Base-by-base conservation (phyloP, 2,888 invertebrate genomes). In the Malthinus seriepunctatus region DNA sequence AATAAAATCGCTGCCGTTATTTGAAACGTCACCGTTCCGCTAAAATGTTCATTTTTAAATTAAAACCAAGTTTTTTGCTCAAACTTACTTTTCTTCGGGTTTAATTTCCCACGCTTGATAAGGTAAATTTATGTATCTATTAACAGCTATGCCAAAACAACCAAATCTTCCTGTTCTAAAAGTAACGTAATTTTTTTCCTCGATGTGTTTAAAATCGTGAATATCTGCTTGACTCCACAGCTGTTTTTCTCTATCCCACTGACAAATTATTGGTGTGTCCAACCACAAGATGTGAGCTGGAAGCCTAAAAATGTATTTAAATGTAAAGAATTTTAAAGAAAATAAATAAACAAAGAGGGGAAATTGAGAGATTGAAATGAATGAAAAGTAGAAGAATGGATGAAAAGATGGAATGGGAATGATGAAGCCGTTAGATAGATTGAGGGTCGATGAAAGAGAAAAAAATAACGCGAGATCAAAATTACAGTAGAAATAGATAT, bases 91-190 rank as follows among this genome's bases (percentile, higher is more conserved):
- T 8, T 8, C 4, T 46, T 62, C 62, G 2, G 62, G 62, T 50
- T 53, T 62, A 2, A 62, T 6, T 39, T 62, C 62, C 91, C 93
- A 94, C 0, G 88, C 88, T 75, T 94, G 94, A 73, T 87, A 93
- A 0, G 94, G 94, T 71, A 93, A 79, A 74, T 93, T 93, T 56
- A 87, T 84, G 76, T 90, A 93, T 50, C 86, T 84, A 58, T 87
- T 83, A 90, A 88, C 0, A 5, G 52, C 59, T 3, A 62, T 35
- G 1, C 52, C 48, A 33, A 62, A 62, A 0, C 86, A 85, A 0
- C 77, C 77, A 63, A 89, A 81, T 51, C 86, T 83, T 0, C 91
- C 90, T 0, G 88, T 88, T 50, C 91, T 81, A 70, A 93, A 92
- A 63, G 89, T 88, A 42, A 92, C 80, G 0, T 86, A 86, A 3